phyloP scores from a whole-genome alignment of 1,140 invertebrate species.

The Venustaconcha ellipsiformis region DNA sequence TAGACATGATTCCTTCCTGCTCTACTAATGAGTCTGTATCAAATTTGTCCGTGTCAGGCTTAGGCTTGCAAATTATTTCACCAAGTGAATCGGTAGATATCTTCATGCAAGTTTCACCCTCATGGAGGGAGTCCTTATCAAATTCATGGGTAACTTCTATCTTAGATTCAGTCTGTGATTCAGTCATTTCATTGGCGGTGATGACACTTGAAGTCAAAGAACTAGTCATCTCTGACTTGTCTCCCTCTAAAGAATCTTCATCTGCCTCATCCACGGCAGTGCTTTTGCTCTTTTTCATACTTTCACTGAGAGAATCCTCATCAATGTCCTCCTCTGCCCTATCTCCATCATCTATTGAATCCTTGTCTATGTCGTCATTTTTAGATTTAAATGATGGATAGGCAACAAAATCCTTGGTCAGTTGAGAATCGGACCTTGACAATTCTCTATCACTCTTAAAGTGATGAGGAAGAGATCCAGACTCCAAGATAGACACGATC shows the following conservation, averaged over 20 bases:
- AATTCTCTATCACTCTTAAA: constrained; percentile 26
- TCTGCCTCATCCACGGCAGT: constrained; percentile 43
- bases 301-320: constrained; percentile 65
- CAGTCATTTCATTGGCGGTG: constrained; percentile 31
- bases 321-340: constrained; percentile 43
- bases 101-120: constrained; percentile 61
- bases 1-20: constrained; percentile 58
- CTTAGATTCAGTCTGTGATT: constrained; percentile 28
- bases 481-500: constrained; percentile 81
- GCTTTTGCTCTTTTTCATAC: constrained; percentile 36
- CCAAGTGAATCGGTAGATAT: constrained; percentile 68
- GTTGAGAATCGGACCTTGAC: constrained; percentile 24
- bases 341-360: constrained; percentile 56
- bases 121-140: constrained; percentile 51
- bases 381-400: not conserved
- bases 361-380: constrained; percentile 63
- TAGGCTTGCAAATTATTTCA: constrained; percentile 56
- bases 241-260: constrained; percentile 60
- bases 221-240: constrained; percentile 57
- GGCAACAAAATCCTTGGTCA: constrained; percentile 18
- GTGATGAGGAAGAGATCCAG: constrained; percentile 75
- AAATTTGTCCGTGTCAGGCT: constrained; percentile 75
- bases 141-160: constrained; percentile 31
- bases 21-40: constrained; percentile 72
- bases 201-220: constrained; percentile 63